phyloP scores from a whole-genome alignment of 2,797 vertebrate species.

The Anableps anableps region DNA sequence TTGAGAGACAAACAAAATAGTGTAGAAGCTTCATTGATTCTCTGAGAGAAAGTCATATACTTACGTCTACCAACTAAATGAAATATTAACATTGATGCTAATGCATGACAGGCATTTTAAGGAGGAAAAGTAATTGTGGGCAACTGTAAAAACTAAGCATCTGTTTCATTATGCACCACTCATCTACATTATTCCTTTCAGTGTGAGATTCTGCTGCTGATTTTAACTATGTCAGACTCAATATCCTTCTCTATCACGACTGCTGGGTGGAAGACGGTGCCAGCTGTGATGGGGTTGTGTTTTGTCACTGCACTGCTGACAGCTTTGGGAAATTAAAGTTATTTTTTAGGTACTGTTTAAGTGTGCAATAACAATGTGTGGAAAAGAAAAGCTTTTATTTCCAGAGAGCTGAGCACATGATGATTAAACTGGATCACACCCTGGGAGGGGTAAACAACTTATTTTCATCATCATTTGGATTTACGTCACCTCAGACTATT shows the following conservation, averaged over 20 bases:
- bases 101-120: too few species aligned
- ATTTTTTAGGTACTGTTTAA: neutral
- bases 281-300: neutral
- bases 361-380: neutral
- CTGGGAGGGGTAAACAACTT: conserved; percentile 28
- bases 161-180: neutral
- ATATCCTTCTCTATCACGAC: neutral
- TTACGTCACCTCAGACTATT: conserved; percentile 12
- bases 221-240: neutral
- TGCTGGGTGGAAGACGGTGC: neutral
- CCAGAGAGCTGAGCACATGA: conserved; percentile 4
- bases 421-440: conserved; percentile 19
- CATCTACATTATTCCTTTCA: neutral
- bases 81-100: too few species aligned
- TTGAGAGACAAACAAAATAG: too few species aligned
- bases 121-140: neutral
- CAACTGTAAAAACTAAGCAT: neutral
- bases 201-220: neutral
- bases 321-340: neutral
- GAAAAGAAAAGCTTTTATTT: neutral
- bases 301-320: neutral
- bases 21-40: too few species aligned
- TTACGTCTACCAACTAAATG: too few species aligned
- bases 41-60: too few species aligned
- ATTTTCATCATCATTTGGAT: conserved; percentile 24